Evolutionary conservation across 2,797 vertebrate species (phyloP), one percentile per base, ranked within the genome.

Genomic region (Xenopus petersii): DNA sequence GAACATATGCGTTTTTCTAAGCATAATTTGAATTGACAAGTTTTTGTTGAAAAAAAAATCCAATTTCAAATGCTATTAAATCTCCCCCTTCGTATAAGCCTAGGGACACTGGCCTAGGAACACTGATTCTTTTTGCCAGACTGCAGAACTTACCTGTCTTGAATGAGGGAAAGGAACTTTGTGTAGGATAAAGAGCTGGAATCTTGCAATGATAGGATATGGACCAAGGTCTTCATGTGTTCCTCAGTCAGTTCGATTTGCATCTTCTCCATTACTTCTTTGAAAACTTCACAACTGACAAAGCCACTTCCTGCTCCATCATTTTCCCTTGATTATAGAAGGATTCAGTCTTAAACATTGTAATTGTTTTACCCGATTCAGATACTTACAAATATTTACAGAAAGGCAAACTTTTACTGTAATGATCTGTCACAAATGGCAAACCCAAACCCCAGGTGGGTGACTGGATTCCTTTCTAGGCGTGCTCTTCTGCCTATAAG

Each of bases 131-230:
- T 21, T 21, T 21, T 21, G 2, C 54, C 54, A 17, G 4, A 56
- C 16, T 2, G 13, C 7, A 16, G 13, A 2, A 9, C 3, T 13
- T 72, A 76, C 77, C 80, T 70, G 74, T 81, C 70, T 67, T 81
- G 77, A 60, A 81, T 73, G 6, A 81, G 62, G 12, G 42, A 12
- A 26, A 79, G 26, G 54, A 81, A 79, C 15, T 79, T 79, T 5
- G 59, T 54, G 30, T 56, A 65, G 26, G 62, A 64, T 13, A 64
- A 55, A 24, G 12, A 47, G 36, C 24, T 65, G 10, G 62, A 56
- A 55, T 64, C 30, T 12, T 56, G 62, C 4, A 46, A 26, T 65
- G 30, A 49, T 46, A 58, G 51, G 49, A 73, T 54, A 17, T 56
- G 15, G 12, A 62, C 64, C 66, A 80, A 21, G n/a, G 21, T 63